phyloP scores from a whole-genome alignment of 1,140 invertebrate species.

The Zaprionus capensis region DNA sequence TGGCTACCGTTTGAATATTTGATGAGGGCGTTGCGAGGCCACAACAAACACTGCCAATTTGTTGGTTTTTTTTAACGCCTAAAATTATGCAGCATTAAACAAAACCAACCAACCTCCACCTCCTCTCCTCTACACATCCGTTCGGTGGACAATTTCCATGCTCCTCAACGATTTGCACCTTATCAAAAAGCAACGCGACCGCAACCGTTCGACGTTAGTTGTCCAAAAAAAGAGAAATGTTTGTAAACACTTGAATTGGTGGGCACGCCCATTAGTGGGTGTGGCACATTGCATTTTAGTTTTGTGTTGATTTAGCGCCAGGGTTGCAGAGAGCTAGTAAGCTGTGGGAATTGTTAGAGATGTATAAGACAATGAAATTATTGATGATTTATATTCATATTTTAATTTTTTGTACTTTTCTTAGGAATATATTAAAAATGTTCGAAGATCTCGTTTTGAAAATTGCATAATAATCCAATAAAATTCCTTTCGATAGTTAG shows the following conservation, averaged over 20 bases:
- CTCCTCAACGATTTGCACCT: slow-evolving; percentile 60
- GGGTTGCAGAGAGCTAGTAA: slow-evolving; percentile 6
- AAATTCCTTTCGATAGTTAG: too few species aligned
- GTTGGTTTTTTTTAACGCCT: slow-evolving; percentile 76
- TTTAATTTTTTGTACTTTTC: too few species aligned
- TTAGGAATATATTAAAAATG: too few species aligned
- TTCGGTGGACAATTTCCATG: slow-evolving; percentile 40
- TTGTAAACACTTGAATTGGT: slow-evolving; percentile 25
- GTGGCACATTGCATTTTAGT: slow-evolving; percentile 37
- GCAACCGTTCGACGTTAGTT: slow-evolving; percentile 40
- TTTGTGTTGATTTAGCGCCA: slow-evolving; percentile 18
- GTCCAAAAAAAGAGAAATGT: slow-evolving; percentile 14
- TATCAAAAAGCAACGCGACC: slow-evolving; percentile 59
- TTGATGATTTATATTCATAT: too few species aligned
- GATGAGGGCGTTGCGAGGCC: slow-evolving; percentile 68
- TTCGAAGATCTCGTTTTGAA: too few species aligned
- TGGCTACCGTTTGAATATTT: slow-evolving; percentile 79
- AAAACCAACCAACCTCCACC: slow-evolving; percentile 26
- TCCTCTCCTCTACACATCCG: slow-evolving; percentile 1
- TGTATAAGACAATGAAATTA: background rate
- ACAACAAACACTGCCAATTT: slow-evolving; percentile 71
- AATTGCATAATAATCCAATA: too few species aligned
- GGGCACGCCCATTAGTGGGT: background rate
- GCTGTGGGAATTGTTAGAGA: background rate
- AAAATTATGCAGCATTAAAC: slow-evolving; percentile 81